Conservation (phyloP, 2,888 invertebrate species). For the Drosophila fulvimacula region DNA sequence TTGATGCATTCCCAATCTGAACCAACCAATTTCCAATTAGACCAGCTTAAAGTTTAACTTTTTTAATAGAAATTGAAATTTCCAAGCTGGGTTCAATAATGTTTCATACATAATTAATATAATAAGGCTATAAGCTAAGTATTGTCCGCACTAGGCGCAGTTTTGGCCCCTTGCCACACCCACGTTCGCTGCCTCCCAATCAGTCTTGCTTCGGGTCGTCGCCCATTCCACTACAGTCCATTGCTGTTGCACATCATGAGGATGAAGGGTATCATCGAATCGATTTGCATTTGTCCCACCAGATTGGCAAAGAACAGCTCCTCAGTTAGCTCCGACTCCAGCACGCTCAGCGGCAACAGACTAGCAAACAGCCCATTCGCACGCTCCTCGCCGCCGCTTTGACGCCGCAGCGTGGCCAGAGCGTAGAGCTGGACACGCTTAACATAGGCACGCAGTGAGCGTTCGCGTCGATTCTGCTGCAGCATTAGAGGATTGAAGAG, state of each 20-base stretch:
- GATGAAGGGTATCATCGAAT: constrained; percentile 97
- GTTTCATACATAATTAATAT: constrained; percentile 17
- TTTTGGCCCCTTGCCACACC: constrained; percentile 23
- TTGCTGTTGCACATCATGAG: constrained; percentile 86
- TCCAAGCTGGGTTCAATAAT: constrained; percentile 11
- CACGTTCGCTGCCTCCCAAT: constrained; percentile 36
- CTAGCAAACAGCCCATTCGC: constrained; percentile 86
- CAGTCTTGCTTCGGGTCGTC: constrained; percentile 64
- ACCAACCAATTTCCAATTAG: too few relatives aligned
- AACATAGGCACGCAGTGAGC: constrained; percentile 72
- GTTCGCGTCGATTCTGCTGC: constrained; percentile 76
- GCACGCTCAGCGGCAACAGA: constrained; percentile 90
- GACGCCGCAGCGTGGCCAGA: constrained; percentile 72
- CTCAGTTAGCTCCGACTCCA: constrained; percentile 92
- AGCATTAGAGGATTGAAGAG: constrained; percentile 91
- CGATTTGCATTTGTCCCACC: constrained; percentile 96
- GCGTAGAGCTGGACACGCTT: constrained; percentile 81
- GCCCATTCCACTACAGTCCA: constrained; percentile 45
- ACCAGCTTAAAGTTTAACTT: not conserved
- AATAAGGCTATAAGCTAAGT: constrained; percentile 55
- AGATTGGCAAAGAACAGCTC: constrained; percentile 97
- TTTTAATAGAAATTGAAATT: constrained; percentile 5
- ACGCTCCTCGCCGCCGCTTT: constrained; percentile 84
- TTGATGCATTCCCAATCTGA: not conserved
- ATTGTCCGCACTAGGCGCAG: constrained; percentile 70